These are phyloP conservation scores for Intellagama lesueurii DNA, from an alignment of 2,797 vertebrate species.

Conservation along the genomic window DNA sequence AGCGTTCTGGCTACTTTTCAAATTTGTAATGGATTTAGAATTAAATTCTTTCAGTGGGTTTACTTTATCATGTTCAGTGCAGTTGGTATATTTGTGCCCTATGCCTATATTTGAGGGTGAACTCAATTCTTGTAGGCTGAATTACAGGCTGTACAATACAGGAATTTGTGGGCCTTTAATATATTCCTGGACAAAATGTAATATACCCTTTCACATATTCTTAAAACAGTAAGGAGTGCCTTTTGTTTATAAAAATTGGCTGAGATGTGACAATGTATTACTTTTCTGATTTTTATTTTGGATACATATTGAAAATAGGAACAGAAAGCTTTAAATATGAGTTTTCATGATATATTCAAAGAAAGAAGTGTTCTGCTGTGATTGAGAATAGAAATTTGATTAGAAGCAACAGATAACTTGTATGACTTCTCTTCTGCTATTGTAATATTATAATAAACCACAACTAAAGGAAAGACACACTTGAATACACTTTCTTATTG, in stretches of 20 bases:
- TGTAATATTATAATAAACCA: slow-evolving; percentile 23
- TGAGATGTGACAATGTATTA: slow-evolving; percentile 51
- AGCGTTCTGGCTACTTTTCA: background rate
- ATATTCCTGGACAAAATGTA: background rate
- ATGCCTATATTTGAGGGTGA: background rate
- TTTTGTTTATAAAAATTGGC: slow-evolving; percentile 54
- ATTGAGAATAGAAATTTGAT: background rate
- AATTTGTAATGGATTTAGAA: background rate
- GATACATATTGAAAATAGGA: background rate
- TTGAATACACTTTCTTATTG: slow-evolving; percentile 14
- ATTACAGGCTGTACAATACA: slow-evolving; percentile 16
- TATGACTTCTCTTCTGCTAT: background rate
- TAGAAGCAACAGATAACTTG: background rate
- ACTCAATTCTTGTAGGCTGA: no score
- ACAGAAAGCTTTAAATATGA: fast-evolving
- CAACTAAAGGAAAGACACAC: slow-evolving; percentile 27
- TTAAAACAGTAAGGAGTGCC: slow-evolving; percentile 64
- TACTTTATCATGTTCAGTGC: background rate
- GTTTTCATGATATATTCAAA: background rate
- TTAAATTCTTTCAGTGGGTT: fast-evolving
- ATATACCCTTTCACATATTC: slow-evolving; percentile 46
- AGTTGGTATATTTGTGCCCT: background rate
- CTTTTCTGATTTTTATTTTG: slow-evolving; percentile 1
- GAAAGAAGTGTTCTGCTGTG: background rate
- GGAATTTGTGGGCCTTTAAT: background rate